These are phyloP conservation scores for Thumatha senex DNA, from an alignment of 2,888 invertebrate species.

Conservation along the genomic window DNA sequence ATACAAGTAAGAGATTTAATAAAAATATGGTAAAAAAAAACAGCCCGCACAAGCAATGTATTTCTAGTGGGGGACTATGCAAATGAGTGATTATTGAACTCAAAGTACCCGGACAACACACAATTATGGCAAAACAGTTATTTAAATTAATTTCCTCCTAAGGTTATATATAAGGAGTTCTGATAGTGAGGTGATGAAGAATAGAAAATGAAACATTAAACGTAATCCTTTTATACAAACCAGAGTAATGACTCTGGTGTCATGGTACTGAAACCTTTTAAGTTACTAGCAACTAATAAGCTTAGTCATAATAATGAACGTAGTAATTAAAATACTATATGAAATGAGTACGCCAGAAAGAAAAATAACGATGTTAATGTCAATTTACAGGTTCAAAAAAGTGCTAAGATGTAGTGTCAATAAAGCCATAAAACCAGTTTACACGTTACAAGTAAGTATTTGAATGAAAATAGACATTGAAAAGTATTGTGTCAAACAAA, in stretches of 20 bases:
- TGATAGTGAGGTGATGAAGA: background rate
- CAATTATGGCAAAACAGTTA: background rate
- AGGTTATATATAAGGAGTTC: too few relatives aligned
- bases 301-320: slow-evolving; percentile 64
- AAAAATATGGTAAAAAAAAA: too few relatives aligned
- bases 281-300: slow-evolving; percentile 56
- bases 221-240: background rate
- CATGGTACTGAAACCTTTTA: slow-evolving; percentile 68
- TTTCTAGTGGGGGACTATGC: background rate
- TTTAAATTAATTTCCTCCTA: background rate
- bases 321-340: slow-evolving; percentile 21
- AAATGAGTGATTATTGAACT: too few relatives aligned
- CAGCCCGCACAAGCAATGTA: background rate
- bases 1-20: too few relatives aligned
- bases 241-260: slow-evolving; percentile 37
- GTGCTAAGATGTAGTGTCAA: too few relatives aligned
- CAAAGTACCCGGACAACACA: too few relatives aligned
- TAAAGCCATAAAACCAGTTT: background rate
- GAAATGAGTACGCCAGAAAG: slow-evolving; percentile 10
- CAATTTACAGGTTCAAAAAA: too few relatives aligned
- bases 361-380: slow-evolving; percentile 2
- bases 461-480: background rate
- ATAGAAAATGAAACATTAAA: background rate
- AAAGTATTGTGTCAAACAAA: slow-evolving; percentile 26
- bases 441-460: background rate